phyloP scores from a whole-genome alignment of 2,888 invertebrate genomes.

The Scelioninae gen. 2 region DNA sequence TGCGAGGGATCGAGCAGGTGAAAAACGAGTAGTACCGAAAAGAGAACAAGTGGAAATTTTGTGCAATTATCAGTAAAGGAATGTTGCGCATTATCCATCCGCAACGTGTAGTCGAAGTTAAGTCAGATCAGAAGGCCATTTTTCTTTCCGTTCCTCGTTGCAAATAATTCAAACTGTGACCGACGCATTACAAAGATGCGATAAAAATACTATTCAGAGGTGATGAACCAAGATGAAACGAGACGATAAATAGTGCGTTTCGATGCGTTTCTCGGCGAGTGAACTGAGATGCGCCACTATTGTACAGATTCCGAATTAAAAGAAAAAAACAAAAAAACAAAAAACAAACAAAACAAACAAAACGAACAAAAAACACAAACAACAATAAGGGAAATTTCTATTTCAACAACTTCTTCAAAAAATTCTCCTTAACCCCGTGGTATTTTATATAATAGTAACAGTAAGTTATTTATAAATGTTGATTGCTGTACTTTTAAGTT shows the following conservation, averaged over 20 bases:
- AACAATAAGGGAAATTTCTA: no score
- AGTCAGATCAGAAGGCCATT: constrained; percentile 58
- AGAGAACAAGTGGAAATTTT: constrained; percentile 32
- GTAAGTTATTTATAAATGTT: no score
- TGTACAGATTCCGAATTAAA: constrained; percentile 61
- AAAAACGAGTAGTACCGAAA: no score
- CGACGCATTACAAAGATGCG: constrained; percentile 8
- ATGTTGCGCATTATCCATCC: constrained; percentile 63
- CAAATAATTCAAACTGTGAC: constrained; percentile 28
- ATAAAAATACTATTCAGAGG: constrained; percentile 34
- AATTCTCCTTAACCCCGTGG: no score
- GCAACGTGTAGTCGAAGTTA: constrained; percentile 53
- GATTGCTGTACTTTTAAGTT: no score
- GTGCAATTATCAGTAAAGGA: constrained; percentile 51
- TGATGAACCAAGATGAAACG: constrained; percentile 28
- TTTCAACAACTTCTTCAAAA: no score
- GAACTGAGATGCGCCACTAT: constrained; percentile 46
- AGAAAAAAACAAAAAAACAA: constrained; percentile 42
- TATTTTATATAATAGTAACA: no score
- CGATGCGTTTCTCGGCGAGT: constrained; percentile 22
- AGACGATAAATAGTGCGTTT: constrained; percentile 56
- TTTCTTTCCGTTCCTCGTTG: constrained; percentile 63
- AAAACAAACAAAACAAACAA: constrained; percentile 26
- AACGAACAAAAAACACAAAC: constrained; percentile 28
- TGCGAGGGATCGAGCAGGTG: no score